These are phyloP conservation scores for Anolis sagrei DNA, from an alignment of 2,113 vertebrate species.

Conservation along the genomic window DNA sequence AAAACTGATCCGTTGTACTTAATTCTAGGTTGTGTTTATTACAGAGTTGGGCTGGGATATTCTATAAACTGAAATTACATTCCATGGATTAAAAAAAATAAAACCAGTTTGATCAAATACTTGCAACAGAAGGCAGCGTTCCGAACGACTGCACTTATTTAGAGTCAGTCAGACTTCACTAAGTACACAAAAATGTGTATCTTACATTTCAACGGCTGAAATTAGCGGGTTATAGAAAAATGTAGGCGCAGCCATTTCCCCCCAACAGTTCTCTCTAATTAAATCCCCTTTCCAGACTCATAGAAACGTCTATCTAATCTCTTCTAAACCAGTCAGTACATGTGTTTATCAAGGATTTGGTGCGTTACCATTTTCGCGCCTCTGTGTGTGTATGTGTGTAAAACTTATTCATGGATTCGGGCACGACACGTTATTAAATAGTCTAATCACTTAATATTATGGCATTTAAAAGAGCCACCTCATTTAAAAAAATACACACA, in stretches of 20 bases:
- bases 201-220: conserved; percentile 61
- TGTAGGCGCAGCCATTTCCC: conserved; percentile 65
- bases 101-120: conserved; percentile 45
- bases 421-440: neutral
- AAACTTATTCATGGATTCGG: neutral
- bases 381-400: neutral
- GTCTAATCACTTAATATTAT: neutral
- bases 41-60: neutral
- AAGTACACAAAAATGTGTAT: conserved; percentile 55
- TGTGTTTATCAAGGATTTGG: conserved; percentile 49
- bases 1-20: fast-evolving
- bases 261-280: conserved; percentile 52
- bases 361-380: conserved; percentile 6
- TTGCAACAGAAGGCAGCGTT: conserved; percentile 45
- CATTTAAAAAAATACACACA: neutral
- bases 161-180: conserved; percentile 60
- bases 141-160: conserved; percentile 48
- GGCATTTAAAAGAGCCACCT: neutral
- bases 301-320: conserved; percentile 48
- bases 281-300: conserved; percentile 41
- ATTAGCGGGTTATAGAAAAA: conserved; percentile 69
- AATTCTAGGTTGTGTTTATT: neutral
- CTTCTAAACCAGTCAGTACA: conserved; percentile 62
- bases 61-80: neutral
- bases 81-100: conserved; percentile 11